These are phyloP conservation scores for Labroides dimidiatus DNA, from an alignment of 2,797 vertebrate genomes.

Conservation along the genomic window DNA sequence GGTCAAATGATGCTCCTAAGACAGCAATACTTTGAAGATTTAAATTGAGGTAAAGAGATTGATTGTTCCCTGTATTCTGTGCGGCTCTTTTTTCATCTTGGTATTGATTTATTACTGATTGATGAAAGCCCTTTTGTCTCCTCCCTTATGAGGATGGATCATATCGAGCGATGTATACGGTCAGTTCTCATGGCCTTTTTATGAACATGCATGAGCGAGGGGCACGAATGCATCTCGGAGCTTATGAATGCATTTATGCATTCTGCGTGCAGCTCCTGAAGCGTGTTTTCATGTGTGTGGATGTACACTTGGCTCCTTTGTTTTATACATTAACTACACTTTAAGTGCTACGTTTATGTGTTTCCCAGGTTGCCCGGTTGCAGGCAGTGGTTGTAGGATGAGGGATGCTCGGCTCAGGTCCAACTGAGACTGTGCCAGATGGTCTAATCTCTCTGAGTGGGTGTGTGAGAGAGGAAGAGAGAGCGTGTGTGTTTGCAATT, in stretches of 20 bases:
- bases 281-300: not conserved
- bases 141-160: constrained; percentile 51
- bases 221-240: constrained; percentile 26
- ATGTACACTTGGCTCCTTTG: not conserved
- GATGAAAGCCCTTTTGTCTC: constrained; percentile 73
- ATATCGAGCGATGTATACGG: constrained; percentile 38
- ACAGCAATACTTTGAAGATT: constrained; percentile 47
- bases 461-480: constrained; percentile 7
- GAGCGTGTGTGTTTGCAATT: constrained; percentile 15
- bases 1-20: constrained; percentile 29
- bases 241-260: constrained; percentile 29
- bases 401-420: constrained; percentile 26
- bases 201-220: constrained; percentile 22
- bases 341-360: constrained; percentile 5
- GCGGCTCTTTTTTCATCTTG: constrained; percentile 51
- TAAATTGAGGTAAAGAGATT: constrained; percentile 55
- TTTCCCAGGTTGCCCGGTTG: constrained; percentile 12
- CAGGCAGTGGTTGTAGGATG: constrained; percentile 32
- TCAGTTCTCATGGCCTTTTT: constrained; percentile 57
- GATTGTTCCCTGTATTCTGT: constrained; percentile 52
- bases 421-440: constrained; percentile 46
- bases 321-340: constrained; percentile 14
- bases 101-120: constrained; percentile 74
- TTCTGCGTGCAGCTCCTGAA: constrained; percentile 1
- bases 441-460: constrained; percentile 30